phyloP scores from a whole-genome alignment of 2,888 invertebrate genomes.

The Parasteatoda lunata region DNA sequence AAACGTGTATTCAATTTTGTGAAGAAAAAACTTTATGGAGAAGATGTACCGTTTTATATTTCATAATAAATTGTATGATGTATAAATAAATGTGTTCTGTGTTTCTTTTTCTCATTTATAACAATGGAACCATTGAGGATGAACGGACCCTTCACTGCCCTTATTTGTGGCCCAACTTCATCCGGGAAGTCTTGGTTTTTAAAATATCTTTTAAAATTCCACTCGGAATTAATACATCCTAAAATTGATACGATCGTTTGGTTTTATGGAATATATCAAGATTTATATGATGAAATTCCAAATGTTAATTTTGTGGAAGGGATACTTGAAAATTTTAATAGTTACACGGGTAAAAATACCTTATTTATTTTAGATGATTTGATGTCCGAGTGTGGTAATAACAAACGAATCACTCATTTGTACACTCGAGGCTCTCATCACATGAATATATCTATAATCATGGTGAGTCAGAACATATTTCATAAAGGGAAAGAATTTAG shows the following conservation, averaged over 20 bases:
- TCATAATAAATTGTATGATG: conserved; percentile 13
- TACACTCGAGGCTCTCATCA: conserved; percentile 4
- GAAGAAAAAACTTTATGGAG: conserved; percentile 6
- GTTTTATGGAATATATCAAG: conserved; percentile 6
- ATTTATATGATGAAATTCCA: not conserved
- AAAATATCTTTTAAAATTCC: not conserved
- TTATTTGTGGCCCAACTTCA: not conserved
- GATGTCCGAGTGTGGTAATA: not conserved
- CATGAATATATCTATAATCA: not conserved
- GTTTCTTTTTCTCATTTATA: not conserved
- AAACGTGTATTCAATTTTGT: conserved; percentile 21
- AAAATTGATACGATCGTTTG: not conserved
- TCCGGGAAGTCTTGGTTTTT: not conserved
- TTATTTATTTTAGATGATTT: conserved; percentile 4
- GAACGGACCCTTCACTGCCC: not conserved
- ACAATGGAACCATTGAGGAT: not conserved
- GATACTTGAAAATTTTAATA: not conserved
- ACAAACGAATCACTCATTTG: not conserved
- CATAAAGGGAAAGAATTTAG: not conserved
- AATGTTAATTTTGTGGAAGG: conserved; percentile 9
- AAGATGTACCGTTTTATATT: too few relatives aligned
- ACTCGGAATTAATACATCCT: not conserved
- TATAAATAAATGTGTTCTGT: not conserved
- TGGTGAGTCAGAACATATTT: not conserved
- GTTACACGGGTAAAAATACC: not conserved